Percentiles rank a stretch among this genome's conserved stretches.
Evolutionary conservation across 2,113 vertebrate genomes (phyloP).

Genomic region (Talpa occidentalis): DNA sequence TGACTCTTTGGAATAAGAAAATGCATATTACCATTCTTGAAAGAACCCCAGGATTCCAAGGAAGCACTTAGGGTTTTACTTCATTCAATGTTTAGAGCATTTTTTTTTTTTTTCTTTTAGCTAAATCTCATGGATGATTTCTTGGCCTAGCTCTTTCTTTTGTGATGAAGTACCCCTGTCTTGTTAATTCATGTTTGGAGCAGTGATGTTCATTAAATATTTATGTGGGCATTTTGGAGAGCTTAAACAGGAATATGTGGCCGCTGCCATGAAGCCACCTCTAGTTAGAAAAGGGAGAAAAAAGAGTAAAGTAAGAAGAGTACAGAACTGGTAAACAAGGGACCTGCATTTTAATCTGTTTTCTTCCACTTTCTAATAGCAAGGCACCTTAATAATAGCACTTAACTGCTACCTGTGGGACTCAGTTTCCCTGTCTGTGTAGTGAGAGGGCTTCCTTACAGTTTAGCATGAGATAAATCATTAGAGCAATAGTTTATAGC

Average conservation of each 20-base stretch:
- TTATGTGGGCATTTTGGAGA: background rate
- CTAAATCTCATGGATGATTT: background rate
- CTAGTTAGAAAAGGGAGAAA: background rate
- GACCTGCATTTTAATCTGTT: background rate
- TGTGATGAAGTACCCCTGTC: background rate
- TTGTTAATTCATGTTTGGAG: background rate
- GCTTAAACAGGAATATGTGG: background rate
- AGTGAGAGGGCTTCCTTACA: background rate
- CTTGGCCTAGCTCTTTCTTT: conserved; percentile 2
- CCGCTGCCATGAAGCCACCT: background rate
- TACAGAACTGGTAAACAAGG: background rate
- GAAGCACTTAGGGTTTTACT: background rate
- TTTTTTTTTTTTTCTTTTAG: background rate
- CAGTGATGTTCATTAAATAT: background rate
- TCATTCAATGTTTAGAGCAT: background rate
- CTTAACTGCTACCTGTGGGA: background rate
- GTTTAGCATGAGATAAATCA: background rate
- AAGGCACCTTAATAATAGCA: background rate
- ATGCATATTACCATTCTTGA: background rate
- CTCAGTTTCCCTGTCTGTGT: background rate
- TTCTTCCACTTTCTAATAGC: background rate
- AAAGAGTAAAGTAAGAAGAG: background rate
- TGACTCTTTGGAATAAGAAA: background rate
- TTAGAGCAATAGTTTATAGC: background rate
- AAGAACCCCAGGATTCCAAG: background rate